Conservation (phyloP, 2,888 invertebrate genomes). For the Eugnorisma glareosa region DNA sequence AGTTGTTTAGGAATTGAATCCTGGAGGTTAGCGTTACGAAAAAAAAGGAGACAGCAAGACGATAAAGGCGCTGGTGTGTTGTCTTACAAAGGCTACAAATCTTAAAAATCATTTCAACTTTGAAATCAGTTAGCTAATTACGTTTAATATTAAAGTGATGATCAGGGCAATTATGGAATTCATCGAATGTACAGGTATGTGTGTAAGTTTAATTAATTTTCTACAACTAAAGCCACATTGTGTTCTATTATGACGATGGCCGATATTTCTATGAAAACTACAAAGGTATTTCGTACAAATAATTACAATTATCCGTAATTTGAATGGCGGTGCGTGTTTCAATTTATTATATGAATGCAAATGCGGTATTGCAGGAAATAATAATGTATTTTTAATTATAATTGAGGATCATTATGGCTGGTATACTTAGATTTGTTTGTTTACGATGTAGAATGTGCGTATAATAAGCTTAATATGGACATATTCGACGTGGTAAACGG, state of each 20-base stretch:
- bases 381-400: conserved; percentile 15
- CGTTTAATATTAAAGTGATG: background rate
- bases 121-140: no score
- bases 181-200: background rate
- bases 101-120: background rate
- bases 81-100: background rate
- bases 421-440: conserved; percentile 26
- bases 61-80: no score
- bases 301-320: conserved; percentile 27
- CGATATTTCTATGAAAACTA: background rate
- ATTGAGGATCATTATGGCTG: conserved; percentile 33
- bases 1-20: no score
- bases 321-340: conserved; percentile 28
- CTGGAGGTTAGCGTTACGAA: no score
- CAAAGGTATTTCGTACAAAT: background rate
- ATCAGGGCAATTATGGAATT: background rate
- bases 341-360: conserved; percentile 53
- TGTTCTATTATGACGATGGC: background rate
- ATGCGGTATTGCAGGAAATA: conserved; percentile 48
- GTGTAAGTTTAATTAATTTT: background rate
- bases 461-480: background rate
- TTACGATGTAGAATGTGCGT: background rate
- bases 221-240: background rate
- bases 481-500: background rate
- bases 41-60: no score